A percentile compares a stretch with the other conserved stretches of the same genome.
These are phyloP conservation scores for Camponotus pennsylvanicus DNA, from an alignment of 1,140 invertebrate genomes.

Conservation along the genomic window DNA sequence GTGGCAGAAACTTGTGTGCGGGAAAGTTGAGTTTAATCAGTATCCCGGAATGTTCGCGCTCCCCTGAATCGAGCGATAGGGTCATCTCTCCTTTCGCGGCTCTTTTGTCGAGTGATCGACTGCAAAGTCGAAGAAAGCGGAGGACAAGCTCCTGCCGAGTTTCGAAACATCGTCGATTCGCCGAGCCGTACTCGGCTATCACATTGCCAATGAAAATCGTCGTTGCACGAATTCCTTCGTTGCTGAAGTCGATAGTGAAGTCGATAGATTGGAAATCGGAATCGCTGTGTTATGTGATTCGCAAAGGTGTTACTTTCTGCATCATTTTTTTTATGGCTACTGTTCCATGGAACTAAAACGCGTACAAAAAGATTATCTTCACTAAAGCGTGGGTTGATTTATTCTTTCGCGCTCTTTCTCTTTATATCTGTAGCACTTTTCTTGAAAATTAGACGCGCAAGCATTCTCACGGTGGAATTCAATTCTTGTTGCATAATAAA, in stretches of 20 bases:
- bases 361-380: conserved; percentile 31
- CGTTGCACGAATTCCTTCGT: conserved; percentile 77
- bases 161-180: conserved; percentile 75
- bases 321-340: conserved; percentile 15
- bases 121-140: conserved; percentile 30
- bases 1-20: conserved; percentile 1
- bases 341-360: not conserved
- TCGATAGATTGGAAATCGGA: conserved; percentile 76
- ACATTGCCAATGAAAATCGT: conserved; percentile 77
- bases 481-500: conserved; percentile 7
- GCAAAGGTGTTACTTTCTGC: conserved; percentile 7
- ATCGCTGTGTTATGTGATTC: conserved; percentile 44
- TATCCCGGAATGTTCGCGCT: conserved; percentile 42
- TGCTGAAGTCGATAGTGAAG: conserved; percentile 66
- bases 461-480: not conserved
- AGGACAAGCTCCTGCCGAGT: conserved; percentile 41
- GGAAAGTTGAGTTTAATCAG: conserved; percentile 45
- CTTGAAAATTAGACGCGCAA: not conserved
- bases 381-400: conserved; percentile 31
- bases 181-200: conserved; percentile 70
- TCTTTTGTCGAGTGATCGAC: conserved; percentile 37
- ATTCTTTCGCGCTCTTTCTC: not conserved
- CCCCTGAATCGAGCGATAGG: conserved; percentile 24
- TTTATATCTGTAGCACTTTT: not conserved
- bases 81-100: conserved; percentile 43